Base-by-base conservation (phyloP, 2,113 vertebrate genomes). In the Astur gentilis region DNA sequence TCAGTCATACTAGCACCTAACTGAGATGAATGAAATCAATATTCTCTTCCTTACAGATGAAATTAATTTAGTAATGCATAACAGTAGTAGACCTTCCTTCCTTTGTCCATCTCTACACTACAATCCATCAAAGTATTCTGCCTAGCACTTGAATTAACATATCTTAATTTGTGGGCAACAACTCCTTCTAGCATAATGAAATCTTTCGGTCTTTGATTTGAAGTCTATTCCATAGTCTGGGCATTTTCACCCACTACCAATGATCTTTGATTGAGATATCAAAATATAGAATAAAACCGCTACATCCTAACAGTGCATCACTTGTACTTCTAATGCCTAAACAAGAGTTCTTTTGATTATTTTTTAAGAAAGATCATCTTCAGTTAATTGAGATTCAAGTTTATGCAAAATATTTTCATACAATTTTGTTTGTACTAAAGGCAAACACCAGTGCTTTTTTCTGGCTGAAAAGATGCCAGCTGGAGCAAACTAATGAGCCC, bases 21-120 rank as follows among this genome's bases (percentile, higher is more conserved):
- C 94, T 97, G 89, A 97, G 96, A 96, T 86, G 67, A 98, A 97
- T 96, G 49, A 96, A 97, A 96, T 97, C 94, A 96, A 95, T 98
- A 97, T 87, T 95, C 69, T 93, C 91, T 81, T 92, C 55, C 90
- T 96, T 94, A 88, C 18, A 85, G 83, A 87, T 96, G 72, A 96
- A 97, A 97, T 95, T 2, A 97, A 95, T 91, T 97, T 93, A 89
- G 92, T 65, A 93, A 77, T 84, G 55, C 81, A 57, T 79, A 89
- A 94, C 52, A 88, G 82, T 75, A 42, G 78, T 34, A 77, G 64
- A 71, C 49, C 60, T 87, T 95, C 76, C 92, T 95, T 91, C 91
- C 83, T 84, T 77, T 77, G 76, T 83, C 52, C 62, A 54, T 4
- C 36, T 97, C 69, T 82, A 40, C 42, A 29, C 49, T 76, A 55